Evolutionary conservation across 2,113 vertebrate species (phyloP), one percentile per base, ranked within the genome.

Genomic region (Nansenia antarctica): DNA sequence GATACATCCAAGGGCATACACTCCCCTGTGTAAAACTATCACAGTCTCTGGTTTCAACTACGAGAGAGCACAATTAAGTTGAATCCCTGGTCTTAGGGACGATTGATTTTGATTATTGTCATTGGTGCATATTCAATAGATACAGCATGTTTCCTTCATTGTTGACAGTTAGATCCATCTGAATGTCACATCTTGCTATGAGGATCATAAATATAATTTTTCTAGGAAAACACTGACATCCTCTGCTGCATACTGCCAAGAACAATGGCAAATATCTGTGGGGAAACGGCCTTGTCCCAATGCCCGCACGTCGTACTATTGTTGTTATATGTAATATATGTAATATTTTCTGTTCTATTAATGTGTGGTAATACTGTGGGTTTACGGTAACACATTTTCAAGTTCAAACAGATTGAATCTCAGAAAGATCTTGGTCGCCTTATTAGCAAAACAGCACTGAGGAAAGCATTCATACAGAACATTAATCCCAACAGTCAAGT

Each of bases 1-100:
- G 77, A 60, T 73, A 80, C 83, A 71, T 83, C 79, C 69, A 12
- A 61, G 75, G 79, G 79, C 83, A 82, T 73, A 42, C 61, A n/a
- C 35, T 61, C 15, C 52, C 66, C 70, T 58, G 53, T 78, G 65
- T 79, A 77, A 84, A 67, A 76, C n/a, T n/a, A n/a, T n/a, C n/a
- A n/a, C 79, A 66, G 60, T 73, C 53, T 65, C 81, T 69, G 60
- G 47, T 62, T 35, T 47, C 53, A 72, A 80, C 83, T 70, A 82
- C 5, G 77, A 60, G 57, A 71, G 26, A 15, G 47, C 39, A 26
- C 63, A 49, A 29, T 69, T 20, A 35, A 72, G 11, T 27, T 8
- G 7, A 54, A 27, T 5, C 2, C 11, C 24, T 20, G 12, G 20
- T 54, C n/a, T n/a, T 27, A 27, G 52, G 9, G 5, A 9, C 9